Evolutionary conservation across 1,140 invertebrate species (phyloP).

Genomic region (Drosophila bocqueti): DNA sequence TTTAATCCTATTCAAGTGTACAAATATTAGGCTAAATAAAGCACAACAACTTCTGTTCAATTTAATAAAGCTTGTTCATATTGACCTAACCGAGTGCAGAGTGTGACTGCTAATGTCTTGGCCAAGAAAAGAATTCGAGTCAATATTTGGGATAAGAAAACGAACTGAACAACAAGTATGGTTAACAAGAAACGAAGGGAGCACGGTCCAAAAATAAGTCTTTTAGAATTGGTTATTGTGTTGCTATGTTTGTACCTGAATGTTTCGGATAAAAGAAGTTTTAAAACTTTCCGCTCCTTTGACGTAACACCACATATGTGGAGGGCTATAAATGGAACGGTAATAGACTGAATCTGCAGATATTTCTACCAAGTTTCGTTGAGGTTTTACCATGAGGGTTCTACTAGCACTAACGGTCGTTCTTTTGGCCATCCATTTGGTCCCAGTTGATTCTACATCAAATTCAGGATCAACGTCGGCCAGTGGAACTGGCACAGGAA

Average conservation of each 20-base stretch:
- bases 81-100: conserved; percentile 6
- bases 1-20: background rate
- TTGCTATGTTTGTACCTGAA: background rate
- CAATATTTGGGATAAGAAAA: conserved; percentile 12
- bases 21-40: background rate
- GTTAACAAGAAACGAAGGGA: background rate
- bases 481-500: background rate
- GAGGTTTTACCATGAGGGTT: background rate
- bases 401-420: background rate
- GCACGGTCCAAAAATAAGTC: background rate
- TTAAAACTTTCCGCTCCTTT: conserved; percentile 4
- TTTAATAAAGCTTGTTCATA: background rate
- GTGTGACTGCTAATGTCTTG: background rate
- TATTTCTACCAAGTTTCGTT: background rate
- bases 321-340: conserved; percentile 9
- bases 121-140: conserved; percentile 6
- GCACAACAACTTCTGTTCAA: background rate
- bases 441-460: background rate
- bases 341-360: background rate
- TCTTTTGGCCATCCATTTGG: conserved; percentile 5
- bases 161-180: conserved; percentile 2
- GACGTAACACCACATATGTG: background rate
- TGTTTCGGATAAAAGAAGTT: background rate
- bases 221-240: background rate
- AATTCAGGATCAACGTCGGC: background rate